Evolutionary conservation across 2,113 vertebrate genomes (phyloP), one percentile per base, ranked within the genome.

Genomic region (Chamaetylas fuelleborni): DNA sequence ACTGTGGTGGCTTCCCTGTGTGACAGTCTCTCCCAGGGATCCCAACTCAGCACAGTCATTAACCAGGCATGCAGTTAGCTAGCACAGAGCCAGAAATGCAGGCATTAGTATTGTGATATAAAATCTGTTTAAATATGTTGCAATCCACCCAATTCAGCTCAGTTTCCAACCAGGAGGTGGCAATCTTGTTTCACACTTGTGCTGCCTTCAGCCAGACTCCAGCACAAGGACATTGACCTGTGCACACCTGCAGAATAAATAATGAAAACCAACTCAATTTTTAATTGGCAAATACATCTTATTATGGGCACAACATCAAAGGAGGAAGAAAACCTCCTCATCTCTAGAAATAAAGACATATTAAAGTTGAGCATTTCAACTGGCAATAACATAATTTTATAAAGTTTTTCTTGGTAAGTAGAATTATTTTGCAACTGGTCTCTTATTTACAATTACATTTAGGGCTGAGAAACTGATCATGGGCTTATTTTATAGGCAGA

Each of bases 161-260:
- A 1, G 7, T 36, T 86, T 93, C 54, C n/a, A 76, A 8, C 90
- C 96, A 91, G 83, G 54, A 88, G 93, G 53, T 94, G 96, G 95
- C 95, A 95, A 74, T 84, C 67, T 86, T 91, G 92, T 67, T 81
- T 50, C 90, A 17, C 9, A 16, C 62, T 73, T 65, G 33, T 25
- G 51, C 8, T 14, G 2, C 33, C 76, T 62, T 34, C 66, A 61
- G 45, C 12, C 36, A 14, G 25, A 15, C 29, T 72, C 14, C 13
- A 7, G 26, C 11, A n/a, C 20, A 19, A 13, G 20, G 22, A 15
- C 11, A 12, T 6, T 0, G 29, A 67, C 31, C 28, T 12, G 3
- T 11, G n/a, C 0, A 1, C 0, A 0, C 7, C 19, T 58, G 26
- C 9, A 61, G 40, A 76, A 60, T 4, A 65, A 80, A 60, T 6